A percentile compares a stretch with the other conserved stretches of the same genome.
Evolutionary conservation across 35 echinoderm and acorn worm genomes (phyloP).

Genomic region (Anneissia japonica): DNA sequence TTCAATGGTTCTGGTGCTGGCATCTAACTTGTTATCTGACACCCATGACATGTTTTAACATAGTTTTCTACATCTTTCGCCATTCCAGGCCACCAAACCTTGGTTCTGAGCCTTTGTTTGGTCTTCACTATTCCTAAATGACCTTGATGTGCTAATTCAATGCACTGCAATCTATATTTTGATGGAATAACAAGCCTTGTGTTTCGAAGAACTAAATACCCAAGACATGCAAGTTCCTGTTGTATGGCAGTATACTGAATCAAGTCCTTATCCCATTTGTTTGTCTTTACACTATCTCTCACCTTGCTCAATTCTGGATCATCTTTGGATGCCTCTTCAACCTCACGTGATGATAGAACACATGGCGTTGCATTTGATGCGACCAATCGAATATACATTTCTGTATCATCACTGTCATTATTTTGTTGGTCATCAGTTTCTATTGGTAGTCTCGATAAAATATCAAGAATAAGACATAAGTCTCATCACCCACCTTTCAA

Average conservation of each 20-base stretch:
- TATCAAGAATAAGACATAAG: conserved; percentile 52
- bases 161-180: conserved; percentile 11
- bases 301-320: conserved; percentile 37
- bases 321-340: conserved; percentile 28
- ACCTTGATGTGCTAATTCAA: conserved; percentile 54
- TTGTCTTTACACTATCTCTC: conserved; percentile 9
- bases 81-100: conserved; percentile 71
- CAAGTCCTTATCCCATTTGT: conserved; percentile 11
- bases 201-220: conserved; percentile 38
- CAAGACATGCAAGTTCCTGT: conserved; percentile 27
- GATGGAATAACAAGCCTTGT: conserved; percentile 46
- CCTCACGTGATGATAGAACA: conserved; percentile 30
- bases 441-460: conserved; percentile 19
- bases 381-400: conserved; percentile 29
- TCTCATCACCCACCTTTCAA: conserved; percentile 49
- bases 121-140: conserved; percentile 51
- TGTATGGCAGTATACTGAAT: conserved; percentile 25
- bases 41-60: conserved; percentile 50
- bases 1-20: conserved; percentile 46
- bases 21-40: conserved; percentile 39
- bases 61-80: conserved; percentile 52
- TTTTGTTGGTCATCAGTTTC: not conserved
- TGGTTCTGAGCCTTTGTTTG: conserved; percentile 48
- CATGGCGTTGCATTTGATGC: conserved; percentile 32
- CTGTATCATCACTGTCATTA: not conserved